Percentiles rank a stretch among this genome's conserved stretches.
phyloP scores from a whole-genome alignment of 2,113 vertebrate genomes.

The Microtus richardsoni region DNA sequence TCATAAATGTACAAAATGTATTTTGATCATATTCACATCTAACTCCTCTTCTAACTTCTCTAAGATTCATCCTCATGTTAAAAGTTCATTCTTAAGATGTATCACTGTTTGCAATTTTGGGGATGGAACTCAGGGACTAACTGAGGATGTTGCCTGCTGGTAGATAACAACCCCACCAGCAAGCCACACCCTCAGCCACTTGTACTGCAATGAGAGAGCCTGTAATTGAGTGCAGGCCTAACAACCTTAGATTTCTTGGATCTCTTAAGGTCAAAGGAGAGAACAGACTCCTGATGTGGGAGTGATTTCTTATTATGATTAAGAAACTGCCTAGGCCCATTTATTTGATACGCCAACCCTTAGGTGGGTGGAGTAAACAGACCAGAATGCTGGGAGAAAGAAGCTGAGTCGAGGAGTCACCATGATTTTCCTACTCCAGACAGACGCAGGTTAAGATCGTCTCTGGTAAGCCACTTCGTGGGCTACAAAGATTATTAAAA shows the following conservation, averaged over 20 bases:
- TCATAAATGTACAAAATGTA: not conserved
- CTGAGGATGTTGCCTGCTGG: no score
- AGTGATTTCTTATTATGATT: no score
- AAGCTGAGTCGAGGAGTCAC: no score
- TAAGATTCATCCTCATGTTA: not conserved
- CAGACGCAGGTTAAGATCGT: no score
- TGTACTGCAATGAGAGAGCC: not conserved
- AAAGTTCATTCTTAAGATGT: not conserved
- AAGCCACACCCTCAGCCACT: not conserved
- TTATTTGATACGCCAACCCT: no score
- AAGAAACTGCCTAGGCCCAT: no score
- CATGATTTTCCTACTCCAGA: no score
- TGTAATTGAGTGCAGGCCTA: not conserved
- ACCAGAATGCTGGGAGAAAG: no score
- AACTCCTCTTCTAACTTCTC: not conserved
- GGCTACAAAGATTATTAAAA: no score
- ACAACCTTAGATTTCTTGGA: not conserved
- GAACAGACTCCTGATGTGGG: not conserved
- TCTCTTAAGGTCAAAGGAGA: not conserved
- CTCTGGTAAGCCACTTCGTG: no score
- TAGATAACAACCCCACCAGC: not conserved
- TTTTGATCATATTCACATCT: not conserved
- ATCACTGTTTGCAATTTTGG: not conserved
- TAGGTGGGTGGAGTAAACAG: no score
- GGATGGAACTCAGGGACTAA: not conserved